Evolutionary conservation across 2,113 vertebrate species (phyloP), one percentile per base, ranked within the genome.

Genomic region (Pangasianodon hypophthalmus): DNA sequence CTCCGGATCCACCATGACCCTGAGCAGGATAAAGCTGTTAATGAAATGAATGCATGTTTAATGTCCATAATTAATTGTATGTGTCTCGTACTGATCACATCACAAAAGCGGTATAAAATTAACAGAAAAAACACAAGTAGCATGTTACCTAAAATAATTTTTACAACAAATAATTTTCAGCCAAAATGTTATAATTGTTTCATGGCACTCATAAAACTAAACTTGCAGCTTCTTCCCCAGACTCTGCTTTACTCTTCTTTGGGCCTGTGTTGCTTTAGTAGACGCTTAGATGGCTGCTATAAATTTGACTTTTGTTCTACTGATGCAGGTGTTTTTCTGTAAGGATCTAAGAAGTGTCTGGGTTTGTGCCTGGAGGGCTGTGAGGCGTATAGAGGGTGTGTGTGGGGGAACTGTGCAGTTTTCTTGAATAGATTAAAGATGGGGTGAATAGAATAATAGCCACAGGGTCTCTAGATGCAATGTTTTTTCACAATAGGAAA

Each of bases 311-410:
- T 24, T 46, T 24, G 41, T 46, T 46, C 41, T 77, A 46, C 41
- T 46, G 41, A 77, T 77, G 73, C 73, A 77, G 73, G 41, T 77
- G 73, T 79, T 79, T 48, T 79, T 41, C 73, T 77, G 41, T 77
- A 46, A 77, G 41, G 73, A 77, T 26, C 4, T 13, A 46, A 9
- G 4, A 26, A 77, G 10, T 1, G 2, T 44, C 71, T 75, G 18
- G 32, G 71, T 44, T 75, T 75, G 6, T 26, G 41, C 37, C 44
- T 48, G 24, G 26, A 46, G 41, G 32, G 4, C 24, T 4, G 75
- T 21, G 19, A 21, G 9, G 21, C 24, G 44, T 37, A 37, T 37
- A 1, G 19, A 3, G 9, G 44, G 4, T 18, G 50, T 54, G 37
- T 37, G 37, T n/a, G 3, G 64, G 64, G n/a, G 0, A 1, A 2